A percentile compares a stretch with the other conserved stretches of the same genome.
phyloP scores from a whole-genome alignment of 1,140 invertebrate genomes.

The Brachionus plicatilis region DNA sequence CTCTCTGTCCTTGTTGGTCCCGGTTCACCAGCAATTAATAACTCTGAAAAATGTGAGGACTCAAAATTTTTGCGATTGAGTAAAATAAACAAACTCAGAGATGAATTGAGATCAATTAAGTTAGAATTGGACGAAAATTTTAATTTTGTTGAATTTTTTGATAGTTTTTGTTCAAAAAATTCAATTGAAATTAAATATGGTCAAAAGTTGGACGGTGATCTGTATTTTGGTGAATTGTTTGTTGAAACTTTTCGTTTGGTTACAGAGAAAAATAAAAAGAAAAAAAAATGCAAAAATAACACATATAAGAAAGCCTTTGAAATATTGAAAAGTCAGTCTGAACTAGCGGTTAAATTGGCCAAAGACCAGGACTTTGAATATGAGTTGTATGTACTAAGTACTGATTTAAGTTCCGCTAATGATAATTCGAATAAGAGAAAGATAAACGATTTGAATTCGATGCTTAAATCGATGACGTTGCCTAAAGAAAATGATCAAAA shows the following conservation, averaged over 20 bases:
- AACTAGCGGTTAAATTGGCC: slow-evolving; percentile 11
- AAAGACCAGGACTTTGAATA: slow-evolving; percentile 13
- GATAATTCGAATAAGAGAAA: neutral
- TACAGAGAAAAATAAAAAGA: neutral
- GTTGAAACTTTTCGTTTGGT: neutral
- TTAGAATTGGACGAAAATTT: neutral
- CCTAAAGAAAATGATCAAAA: neutral
- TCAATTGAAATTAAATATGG: neutral
- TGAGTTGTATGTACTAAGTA: neutral
- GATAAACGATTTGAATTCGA: slow-evolving; percentile 7
- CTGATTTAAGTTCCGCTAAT: neutral
- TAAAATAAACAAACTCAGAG: slow-evolving; percentile 30
- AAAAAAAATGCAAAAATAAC: slow-evolving; percentile 23
- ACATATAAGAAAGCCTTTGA: neutral
- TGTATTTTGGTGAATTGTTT: slow-evolving; percentile 14
- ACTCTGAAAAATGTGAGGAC: neutral
- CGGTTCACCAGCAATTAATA: neutral
- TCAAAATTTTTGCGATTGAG: neutral
- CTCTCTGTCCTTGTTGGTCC: neutral
- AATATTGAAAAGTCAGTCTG: neutral
- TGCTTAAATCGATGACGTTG: slow-evolving; percentile 4
- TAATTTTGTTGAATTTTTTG: slow-evolving; percentile 9
- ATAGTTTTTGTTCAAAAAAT: neutral
- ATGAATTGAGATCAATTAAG: neutral
- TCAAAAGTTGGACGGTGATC: neutral